Evolutionary conservation across 2,888 invertebrate genomes (phyloP).

Genomic region (Tenthredo mesomela): DNA sequence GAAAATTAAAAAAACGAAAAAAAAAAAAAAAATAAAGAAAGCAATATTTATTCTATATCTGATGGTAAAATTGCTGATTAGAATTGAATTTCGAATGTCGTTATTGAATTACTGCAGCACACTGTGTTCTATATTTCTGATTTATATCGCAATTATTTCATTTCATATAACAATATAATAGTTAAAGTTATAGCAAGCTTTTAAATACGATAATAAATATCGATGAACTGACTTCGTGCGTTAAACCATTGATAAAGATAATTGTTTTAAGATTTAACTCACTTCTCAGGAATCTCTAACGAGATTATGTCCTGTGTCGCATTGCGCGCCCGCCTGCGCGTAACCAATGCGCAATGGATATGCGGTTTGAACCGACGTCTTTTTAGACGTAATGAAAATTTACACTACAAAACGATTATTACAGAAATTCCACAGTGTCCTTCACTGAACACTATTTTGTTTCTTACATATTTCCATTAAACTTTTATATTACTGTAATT

Average conservation of each 20-base stretch:
- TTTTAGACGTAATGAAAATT: conserved; percentile 47
- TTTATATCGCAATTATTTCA: neutral
- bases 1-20: neutral
- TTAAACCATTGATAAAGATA: conserved; percentile 50
- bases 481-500: neutral
- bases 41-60: neutral
- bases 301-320: conserved; percentile 74
- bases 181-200: conserved; percentile 3
- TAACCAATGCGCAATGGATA: conserved; percentile 64
- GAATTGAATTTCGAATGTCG: neutral
- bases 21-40: neutral
- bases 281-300: conserved; percentile 62
- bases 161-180: conserved; percentile 16
- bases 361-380: conserved; percentile 57
- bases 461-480: neutral
- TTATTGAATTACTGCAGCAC: neutral
- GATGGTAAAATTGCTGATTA: neutral
- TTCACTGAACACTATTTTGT: conserved; percentile 11
- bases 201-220: conserved; percentile 37
- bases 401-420: conserved; percentile 29
- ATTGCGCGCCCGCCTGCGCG: conserved; percentile 75
- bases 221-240: conserved; percentile 43
- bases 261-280: conserved; percentile 53
- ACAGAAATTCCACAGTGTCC: conserved; percentile 27
- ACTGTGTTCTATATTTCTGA: neutral